Evolutionary conservation across 2,888 invertebrate species (phyloP).

Genomic region (Heliconius ethilla): DNA sequence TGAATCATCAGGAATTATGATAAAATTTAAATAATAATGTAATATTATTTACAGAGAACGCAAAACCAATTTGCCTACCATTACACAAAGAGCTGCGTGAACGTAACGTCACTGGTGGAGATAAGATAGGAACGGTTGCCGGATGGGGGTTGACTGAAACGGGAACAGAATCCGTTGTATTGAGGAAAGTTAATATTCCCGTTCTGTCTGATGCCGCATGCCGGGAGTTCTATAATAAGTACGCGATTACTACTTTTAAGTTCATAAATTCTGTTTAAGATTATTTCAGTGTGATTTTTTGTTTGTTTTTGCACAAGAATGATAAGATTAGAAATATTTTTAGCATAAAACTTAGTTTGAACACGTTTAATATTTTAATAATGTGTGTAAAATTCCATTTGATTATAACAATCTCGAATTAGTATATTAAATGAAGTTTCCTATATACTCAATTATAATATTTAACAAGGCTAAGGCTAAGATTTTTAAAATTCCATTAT

Average conservation of each 20-base stretch:
- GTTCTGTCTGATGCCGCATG: conserved; percentile 21
- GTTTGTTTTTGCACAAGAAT: neutral
- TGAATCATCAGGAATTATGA: too few relatives aligned
- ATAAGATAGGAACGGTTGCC: conserved; percentile 35
- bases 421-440: neutral
- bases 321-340: neutral
- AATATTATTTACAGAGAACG: conserved; percentile 39
- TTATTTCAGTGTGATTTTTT: neutral
- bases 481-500: neutral
- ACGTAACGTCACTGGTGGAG: conserved; percentile 1
- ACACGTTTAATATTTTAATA: neutral
- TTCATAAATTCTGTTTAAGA: neutral
- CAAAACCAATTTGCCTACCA: conserved; percentile 42
- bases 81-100: conserved; percentile 19
- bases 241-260: neutral
- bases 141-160: conserved; percentile 40
- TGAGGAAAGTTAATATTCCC: conserved; percentile 36
- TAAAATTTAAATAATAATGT: neutral
- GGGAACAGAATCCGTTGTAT: conserved; percentile 13
- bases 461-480: neutral
- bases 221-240: conserved; percentile 20
- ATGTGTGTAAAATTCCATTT: neutral
- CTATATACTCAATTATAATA: neutral
- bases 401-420: too few relatives aligned
- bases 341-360: neutral